Percentiles rank a stretch among this genome's conserved stretches.
phyloP scores from a whole-genome alignment of 2,113 vertebrate genomes.

The Zosterops pallidus region DNA sequence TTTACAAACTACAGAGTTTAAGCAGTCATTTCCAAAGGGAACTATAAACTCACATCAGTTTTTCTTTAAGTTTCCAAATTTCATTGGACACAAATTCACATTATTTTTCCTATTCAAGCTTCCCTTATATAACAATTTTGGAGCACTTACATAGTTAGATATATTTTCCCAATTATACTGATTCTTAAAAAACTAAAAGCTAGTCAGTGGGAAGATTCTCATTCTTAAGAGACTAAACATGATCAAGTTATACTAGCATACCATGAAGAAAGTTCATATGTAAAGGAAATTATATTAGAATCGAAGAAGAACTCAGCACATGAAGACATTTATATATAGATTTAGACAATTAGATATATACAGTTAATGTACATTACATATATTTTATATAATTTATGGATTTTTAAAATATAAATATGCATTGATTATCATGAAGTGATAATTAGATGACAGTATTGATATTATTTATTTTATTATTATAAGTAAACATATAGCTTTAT shows the following conservation, averaged over 20 bases:
- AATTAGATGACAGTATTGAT: not conserved
- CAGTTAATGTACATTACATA: too few species aligned
- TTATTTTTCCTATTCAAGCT: not conserved
- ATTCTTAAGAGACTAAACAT: not conserved
- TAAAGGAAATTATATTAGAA: not conserved
- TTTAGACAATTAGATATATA: not conserved
- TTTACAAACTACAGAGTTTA: not conserved
- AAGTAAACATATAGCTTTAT: not conserved
- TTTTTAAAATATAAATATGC: not conserved
- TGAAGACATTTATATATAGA: not conserved
- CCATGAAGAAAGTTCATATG: not conserved
- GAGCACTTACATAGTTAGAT: not conserved
- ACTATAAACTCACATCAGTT: not conserved
- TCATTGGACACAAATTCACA: not conserved
- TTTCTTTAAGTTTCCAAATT: not conserved
- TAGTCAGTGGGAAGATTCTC: not conserved
- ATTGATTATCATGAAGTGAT: not conserved
- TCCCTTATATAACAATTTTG: not conserved
- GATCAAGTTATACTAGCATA: not conserved
- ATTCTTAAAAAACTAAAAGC: not conserved
- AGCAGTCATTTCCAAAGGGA: not conserved
- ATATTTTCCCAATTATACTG: not conserved
- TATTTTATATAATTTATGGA: not conserved
- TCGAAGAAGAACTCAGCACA: not conserved
- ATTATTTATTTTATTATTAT: not conserved